Conservation (phyloP, 2,113 vertebrate genomes). For the Bufo gargarizans region DNA sequence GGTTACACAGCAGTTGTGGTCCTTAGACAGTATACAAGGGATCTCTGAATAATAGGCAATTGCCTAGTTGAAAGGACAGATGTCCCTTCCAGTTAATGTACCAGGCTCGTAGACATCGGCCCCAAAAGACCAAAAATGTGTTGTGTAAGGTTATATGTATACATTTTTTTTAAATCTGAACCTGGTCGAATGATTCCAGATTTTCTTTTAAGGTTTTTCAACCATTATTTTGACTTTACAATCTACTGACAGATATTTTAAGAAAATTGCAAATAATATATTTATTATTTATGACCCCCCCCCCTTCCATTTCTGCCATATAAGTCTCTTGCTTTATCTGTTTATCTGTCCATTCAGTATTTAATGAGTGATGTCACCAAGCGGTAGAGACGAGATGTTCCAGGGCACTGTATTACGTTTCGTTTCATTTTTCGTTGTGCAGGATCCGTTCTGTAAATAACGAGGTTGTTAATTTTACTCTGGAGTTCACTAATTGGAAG, state of each 20-base stretch:
- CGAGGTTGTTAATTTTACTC: constrained; percentile 75
- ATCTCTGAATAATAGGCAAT: neutral
- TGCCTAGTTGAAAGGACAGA: constrained; percentile 6
- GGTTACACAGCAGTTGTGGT: neutral
- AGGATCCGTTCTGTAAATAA: constrained; percentile 74
- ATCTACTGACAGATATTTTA: neutral
- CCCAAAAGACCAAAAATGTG: neutral
- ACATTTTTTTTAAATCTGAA: neutral
- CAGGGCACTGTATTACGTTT: constrained; percentile 24
- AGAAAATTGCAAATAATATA: neutral
- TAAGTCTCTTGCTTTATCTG: neutral
- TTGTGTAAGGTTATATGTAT: neutral
- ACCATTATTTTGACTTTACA: neutral
- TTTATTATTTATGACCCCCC: neutral
- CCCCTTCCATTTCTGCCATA: neutral
- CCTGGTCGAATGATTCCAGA: neutral
- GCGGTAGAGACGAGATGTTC: neutral
- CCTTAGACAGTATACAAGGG: neutral
- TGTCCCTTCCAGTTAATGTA: constrained; percentile 7
- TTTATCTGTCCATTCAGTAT: neutral
- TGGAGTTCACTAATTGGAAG: constrained; percentile 87
- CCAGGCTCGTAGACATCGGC: neutral
- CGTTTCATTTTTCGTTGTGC: constrained; percentile 34
- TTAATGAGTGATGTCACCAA: neutral
- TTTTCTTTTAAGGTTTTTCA: neutral